A percentile compares a stretch with the other conserved stretches of the same genome.
These are phyloP conservation scores for Zaprionus gabonicus DNA, from an alignment of 1,140 invertebrate genomes.

Conservation along the genomic window DNA sequence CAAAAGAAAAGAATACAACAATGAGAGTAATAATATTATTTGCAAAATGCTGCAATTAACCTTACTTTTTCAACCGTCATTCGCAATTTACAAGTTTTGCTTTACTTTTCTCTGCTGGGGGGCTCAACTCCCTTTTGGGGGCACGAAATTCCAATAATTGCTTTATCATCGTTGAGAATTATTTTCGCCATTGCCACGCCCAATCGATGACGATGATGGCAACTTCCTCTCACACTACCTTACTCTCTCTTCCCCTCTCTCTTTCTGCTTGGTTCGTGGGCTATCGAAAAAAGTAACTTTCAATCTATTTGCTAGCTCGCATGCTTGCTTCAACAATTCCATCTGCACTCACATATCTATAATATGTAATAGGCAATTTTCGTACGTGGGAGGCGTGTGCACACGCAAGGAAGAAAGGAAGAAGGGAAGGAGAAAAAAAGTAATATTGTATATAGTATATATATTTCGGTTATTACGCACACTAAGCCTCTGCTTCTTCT, in stretches of 20 bases:
- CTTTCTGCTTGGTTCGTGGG: neutral
- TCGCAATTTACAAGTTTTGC: constrained; percentile 1
- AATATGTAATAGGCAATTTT: constrained; percentile 61
- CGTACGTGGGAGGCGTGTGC: neutral
- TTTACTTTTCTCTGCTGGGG: neutral
- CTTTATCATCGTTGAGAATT: constrained; percentile 67
- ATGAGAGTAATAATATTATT: neutral
- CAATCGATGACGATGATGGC: constrained; percentile 26
- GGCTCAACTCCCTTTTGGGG: neutral
- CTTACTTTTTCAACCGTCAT: neutral
- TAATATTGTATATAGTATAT: constrained; percentile 42
- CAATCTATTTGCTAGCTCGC: constrained; percentile 35
- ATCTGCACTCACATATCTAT: constrained; percentile 35
- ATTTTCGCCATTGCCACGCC: constrained; percentile 58
- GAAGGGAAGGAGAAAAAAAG: neutral
- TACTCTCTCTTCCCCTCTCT: neutral
- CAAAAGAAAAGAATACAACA: neutral
- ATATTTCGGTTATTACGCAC: constrained; percentile 26
- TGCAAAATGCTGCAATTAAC: neutral
- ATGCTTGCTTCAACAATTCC: constrained; percentile 41
- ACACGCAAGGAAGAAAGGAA: neutral
- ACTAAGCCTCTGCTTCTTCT: constrained; percentile 2
- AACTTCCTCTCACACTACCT: too few species aligned
- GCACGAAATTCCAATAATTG: constrained; percentile 63
- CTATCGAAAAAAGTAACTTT: constrained; percentile 40